These are phyloP conservation scores for Sebastes ruberrimus DNA, from an alignment of 2,797 vertebrate genomes.

Conservation along the genomic window DNA sequence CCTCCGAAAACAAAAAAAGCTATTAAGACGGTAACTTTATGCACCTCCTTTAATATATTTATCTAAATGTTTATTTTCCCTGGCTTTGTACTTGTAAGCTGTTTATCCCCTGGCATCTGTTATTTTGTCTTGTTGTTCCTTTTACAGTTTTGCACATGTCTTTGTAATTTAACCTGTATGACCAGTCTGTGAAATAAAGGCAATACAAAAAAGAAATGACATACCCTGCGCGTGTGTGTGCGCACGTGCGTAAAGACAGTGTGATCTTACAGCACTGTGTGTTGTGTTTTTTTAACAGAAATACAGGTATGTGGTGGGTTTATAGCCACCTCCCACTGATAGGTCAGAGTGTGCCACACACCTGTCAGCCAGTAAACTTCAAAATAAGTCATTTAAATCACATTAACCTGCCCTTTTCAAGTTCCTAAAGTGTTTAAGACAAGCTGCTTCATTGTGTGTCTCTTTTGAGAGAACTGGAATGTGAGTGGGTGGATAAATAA, in stretches of 20 bases:
- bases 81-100: too few species aligned
- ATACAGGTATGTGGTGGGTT: background rate
- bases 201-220: too few species aligned
- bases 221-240: background rate
- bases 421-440: background rate
- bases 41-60: too few species aligned
- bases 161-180: too few species aligned
- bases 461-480: constrained; percentile 32
- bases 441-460: background rate
- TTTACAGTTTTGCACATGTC: too few species aligned
- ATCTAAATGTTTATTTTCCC: too few species aligned
- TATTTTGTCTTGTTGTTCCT: too few species aligned
- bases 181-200: too few species aligned
- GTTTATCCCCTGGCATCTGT: too few species aligned
- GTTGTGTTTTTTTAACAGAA: background rate
- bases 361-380: background rate
- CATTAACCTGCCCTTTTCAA: background rate
- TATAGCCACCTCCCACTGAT: background rate
- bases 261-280: background rate
- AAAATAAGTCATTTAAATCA: background rate
- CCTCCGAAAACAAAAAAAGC: too few species aligned
- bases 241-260: background rate
- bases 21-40: too few species aligned
- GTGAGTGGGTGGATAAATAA: constrained; percentile 40
- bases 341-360: background rate